These are phyloP conservation scores for Myotis findleyi DNA, from an alignment of 2,797 vertebrate species.

Conservation along the genomic window DNA sequence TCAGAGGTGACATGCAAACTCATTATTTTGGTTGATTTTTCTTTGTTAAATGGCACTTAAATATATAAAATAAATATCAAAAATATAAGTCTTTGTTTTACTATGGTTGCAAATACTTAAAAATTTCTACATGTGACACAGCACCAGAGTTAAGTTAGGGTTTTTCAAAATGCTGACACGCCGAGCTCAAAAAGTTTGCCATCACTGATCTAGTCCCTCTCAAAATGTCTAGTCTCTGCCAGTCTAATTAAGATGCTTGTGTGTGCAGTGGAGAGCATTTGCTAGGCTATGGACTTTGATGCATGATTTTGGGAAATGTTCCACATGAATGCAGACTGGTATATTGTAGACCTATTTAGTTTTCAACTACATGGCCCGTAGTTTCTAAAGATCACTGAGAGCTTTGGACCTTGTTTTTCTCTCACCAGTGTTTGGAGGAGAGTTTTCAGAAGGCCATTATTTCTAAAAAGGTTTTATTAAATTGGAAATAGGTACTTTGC, in stretches of 20 bases:
- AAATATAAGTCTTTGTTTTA: no score
- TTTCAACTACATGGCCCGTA: neutral
- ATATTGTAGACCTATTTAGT: neutral
- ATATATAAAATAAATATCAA: no score
- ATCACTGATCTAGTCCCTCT: neutral
- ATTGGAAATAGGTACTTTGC: neutral
- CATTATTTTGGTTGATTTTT: no score
- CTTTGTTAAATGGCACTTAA: no score
- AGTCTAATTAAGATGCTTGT: neutral
- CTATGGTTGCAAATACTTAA: no score
- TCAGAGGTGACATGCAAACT: no score
- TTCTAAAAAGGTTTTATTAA: slow-evolving; percentile 10
- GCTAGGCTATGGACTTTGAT: neutral
- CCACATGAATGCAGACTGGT: neutral
- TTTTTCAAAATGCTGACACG: no score
- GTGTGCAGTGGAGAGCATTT: neutral
- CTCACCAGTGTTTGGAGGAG: neutral
- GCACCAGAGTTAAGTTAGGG: no score
- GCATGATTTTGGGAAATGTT: neutral
- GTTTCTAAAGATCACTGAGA: neutral
- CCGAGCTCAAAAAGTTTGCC: no score
- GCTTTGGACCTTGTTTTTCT: neutral
- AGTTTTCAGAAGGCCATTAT: neutral
- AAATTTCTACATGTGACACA: no score
- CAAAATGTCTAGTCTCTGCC: neutral